Evolutionary conservation across 53 echinoderm and acorn worm species (phyloP), one percentile per base, ranked within the genome.

Genomic region (Zoroaster sp.): DNA sequence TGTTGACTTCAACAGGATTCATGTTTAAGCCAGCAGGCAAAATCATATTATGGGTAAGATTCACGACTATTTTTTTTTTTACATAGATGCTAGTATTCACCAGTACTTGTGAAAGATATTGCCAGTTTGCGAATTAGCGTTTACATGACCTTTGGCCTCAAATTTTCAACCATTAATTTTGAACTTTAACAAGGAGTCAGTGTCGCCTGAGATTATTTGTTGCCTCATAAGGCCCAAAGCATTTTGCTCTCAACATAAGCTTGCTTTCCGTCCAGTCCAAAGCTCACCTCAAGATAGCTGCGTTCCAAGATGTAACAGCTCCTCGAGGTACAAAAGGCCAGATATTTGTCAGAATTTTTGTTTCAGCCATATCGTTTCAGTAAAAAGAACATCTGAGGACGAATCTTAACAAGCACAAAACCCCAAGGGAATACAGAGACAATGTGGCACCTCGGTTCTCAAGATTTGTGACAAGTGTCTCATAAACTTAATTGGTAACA

Each of bases 371-470:
- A 79, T 63, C 79, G 55, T 79, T 32, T 33, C 54, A 38, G 38
- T 38, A 63, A 79, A 79, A 37, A 79, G 21, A 18, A 11, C 32
- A 77, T 40, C 36, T 49, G 77, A 53, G 31, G 77, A 77, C 30
- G 54, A 30, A 15, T 40, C 21, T 34, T 38, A 28, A 59, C 63
- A 28, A 39, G 13, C 0, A 35, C 21, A 63, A 53, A 78, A 72
- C 38, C 72, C n/a, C 35, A 30, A 30, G 20, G 31, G 55, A 54
- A 17, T 12, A 18, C 2, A 55, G 59, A 54, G 79, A 79, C 79
- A 63, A 55, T 35, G 42, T 41, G 83, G 83, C 83, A 83, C 83
- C 83, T 31, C 30, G 12, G 21, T 40, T 11, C n/a, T 68, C 45
- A 67, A 30, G 69, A 42, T 83, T 83, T 33, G 14, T 39, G 67